Percentiles rank a stretch among this genome's conserved stretches.
Evolutionary conservation across 53 echinoderm and acorn worm species (phyloP).

Genomic region (Crossaster papposus): DNA sequence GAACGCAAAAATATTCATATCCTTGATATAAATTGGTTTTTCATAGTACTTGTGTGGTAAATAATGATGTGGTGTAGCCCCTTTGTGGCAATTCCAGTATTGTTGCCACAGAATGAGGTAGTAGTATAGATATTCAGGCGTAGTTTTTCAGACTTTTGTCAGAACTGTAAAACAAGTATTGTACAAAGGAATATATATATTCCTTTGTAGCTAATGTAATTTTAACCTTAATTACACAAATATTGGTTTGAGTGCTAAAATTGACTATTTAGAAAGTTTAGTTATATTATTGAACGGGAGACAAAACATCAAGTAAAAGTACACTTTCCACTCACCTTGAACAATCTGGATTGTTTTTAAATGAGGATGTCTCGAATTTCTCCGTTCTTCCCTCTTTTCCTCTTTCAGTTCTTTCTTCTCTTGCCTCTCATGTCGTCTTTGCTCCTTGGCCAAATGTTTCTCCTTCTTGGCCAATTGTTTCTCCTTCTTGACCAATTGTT

Average conservation of each 20-base stretch:
- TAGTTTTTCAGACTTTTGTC: no score
- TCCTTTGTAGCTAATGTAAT: no score
- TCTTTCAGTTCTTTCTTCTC: constrained; percentile 41
- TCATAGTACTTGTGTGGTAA: no score
- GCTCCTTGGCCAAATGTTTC: constrained; percentile 45
- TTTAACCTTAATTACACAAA: no score
- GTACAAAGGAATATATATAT: no score
- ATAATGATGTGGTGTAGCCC: no score
- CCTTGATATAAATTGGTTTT: background rate
- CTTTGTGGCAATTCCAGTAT: no score
- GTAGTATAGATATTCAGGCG: no score
- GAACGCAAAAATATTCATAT: background rate
- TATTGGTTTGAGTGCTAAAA: no score
- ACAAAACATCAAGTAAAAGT: background rate
- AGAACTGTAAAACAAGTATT: no score
- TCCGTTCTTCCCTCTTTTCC: constrained; percentile 30
- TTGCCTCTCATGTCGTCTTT: constrained; percentile 13
- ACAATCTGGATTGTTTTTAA: constrained; percentile 9
- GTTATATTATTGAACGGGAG: background rate
- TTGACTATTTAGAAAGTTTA: background rate
- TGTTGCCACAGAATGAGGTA: no score
- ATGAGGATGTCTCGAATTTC: constrained; percentile 8
- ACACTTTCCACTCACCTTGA: constrained; percentile 44
- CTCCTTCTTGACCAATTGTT: constrained; percentile 28
- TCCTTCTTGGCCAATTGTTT: constrained; percentile 38